Conservation (phyloP, 2,113 vertebrate species). For the Lanius collurio region DNA sequence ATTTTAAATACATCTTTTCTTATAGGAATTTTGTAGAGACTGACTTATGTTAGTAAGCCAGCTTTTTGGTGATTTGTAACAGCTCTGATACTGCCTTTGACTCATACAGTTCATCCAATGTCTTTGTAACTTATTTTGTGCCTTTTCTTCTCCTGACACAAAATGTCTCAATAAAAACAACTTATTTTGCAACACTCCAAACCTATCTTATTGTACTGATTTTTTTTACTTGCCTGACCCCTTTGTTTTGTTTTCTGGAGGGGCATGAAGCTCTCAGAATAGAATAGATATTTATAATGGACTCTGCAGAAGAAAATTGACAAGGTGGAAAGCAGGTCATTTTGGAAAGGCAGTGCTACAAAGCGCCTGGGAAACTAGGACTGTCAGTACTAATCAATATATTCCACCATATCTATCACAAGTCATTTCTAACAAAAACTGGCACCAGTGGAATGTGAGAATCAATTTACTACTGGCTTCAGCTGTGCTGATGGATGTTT, state of each 20-base stretch:
- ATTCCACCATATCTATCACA: conserved; percentile 59
- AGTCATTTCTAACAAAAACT: conserved; percentile 55
- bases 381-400: conserved; percentile 69
- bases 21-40: background rate
- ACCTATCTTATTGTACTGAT: background rate
- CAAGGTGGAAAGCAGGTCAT: conserved; percentile 64
- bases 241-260: conserved; percentile 44
- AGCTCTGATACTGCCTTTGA: conserved; percentile 44
- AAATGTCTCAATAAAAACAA: conserved; percentile 58
- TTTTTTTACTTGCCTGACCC: conserved; percentile 5
- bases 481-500: conserved; percentile 36
- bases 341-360: conserved; percentile 17
- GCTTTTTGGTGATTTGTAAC: conserved; percentile 11
- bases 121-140: conserved; percentile 58
- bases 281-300: conserved; percentile 44
- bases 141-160: conserved; percentile 41
- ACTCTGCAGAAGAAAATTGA: conserved; percentile 49
- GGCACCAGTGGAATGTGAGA: conserved; percentile 36
- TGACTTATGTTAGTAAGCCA: background rate
- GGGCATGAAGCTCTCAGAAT: background rate
- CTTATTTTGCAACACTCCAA: conserved; percentile 9
- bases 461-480: conserved; percentile 48
- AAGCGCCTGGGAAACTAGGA: conserved; percentile 54
- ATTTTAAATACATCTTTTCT: background rate
- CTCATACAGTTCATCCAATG: background rate